Base-by-base conservation (phyloP, 2,888 invertebrate genomes). In the Trachelus stipa region DNA sequence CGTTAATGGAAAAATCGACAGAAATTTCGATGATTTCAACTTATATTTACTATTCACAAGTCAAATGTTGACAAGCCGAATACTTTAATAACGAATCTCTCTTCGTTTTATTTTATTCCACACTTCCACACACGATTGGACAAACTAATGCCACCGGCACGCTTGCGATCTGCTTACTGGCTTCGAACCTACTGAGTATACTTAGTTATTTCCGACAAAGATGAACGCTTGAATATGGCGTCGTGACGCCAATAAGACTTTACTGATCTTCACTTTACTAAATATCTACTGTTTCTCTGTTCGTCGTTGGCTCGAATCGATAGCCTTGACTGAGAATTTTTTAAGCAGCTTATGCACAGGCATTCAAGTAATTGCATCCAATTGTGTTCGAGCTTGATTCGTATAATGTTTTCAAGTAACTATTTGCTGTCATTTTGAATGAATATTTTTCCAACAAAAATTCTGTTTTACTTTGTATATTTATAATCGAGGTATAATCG, bases 121-220 rank as follows among this genome's bases (percentile, higher is more conserved):
- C 56, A 9, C 23, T 9, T 23, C 56, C 56, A 23, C 23, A 9
- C 23, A 9, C 23, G 56, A 15, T 56, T 56, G 1, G 9, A 56
- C 23, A 23, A 15, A 56, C 56, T 56, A 56, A 56, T 23, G 56
- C 56, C 6, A 56, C 56, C 56, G 56, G 56, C 9, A 56, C 23
- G 71, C 71, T 71, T 31, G 33, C 23, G 33, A n/a, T 9, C 34
- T 34, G 31, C 31, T 4, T 71, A 71, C 31, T 34, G 71, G 12
- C 71, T 12, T 71, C 71, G 71, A 71, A 71, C 31, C 34, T 12
- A 71, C 71, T 71, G 71, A 71, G 12, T 71, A 71, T 15, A 71
- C 33, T 71, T 71, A n/a, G 71, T 33, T 12, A 71, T 71, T 71
- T 71, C 71, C 31, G 23, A 34, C 71, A 3, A 12, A 34, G 71